These are phyloP conservation scores for Phrynocephalus versicolor DNA, from an alignment of 2,113 vertebrate species.

Conservation along the genomic window DNA sequence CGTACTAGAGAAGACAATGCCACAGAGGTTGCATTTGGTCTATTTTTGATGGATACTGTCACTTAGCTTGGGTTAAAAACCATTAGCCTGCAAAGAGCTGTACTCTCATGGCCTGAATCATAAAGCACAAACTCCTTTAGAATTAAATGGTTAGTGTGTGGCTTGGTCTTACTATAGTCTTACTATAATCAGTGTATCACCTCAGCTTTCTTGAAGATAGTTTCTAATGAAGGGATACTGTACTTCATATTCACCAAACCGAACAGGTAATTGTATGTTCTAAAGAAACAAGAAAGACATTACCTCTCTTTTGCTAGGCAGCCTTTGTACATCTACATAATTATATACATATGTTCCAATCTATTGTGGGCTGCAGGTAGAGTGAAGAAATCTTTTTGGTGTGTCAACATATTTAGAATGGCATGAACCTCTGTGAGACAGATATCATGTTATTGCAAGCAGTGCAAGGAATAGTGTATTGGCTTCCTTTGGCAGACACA, in stretches of 20 bases:
- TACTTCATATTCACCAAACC: background rate
- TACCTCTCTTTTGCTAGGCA: background rate
- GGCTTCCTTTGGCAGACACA: background rate
- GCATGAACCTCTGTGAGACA: background rate
- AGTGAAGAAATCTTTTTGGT: background rate
- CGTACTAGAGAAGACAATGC: background rate
- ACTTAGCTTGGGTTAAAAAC: background rate
- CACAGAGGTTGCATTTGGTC: background rate
- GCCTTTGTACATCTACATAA: background rate
- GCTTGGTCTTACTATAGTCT: no score
- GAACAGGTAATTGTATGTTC: background rate
- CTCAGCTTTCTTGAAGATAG: background rate
- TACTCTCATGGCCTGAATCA: background rate
- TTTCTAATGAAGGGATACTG: background rate
- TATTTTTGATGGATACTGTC: background rate
- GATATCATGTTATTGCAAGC: background rate
- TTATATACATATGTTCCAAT: background rate
- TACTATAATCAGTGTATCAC: no score
- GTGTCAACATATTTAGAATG: background rate
- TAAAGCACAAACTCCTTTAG: background rate
- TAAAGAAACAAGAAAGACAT: background rate
- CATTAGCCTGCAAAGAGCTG: background rate
- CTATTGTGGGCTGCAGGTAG: background rate
- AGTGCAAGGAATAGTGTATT: background rate
- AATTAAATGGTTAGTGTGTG: no score